Evolutionary conservation across 2,888 invertebrate species (phyloP).

Genomic region (Oscheius myriophilus): DNA sequence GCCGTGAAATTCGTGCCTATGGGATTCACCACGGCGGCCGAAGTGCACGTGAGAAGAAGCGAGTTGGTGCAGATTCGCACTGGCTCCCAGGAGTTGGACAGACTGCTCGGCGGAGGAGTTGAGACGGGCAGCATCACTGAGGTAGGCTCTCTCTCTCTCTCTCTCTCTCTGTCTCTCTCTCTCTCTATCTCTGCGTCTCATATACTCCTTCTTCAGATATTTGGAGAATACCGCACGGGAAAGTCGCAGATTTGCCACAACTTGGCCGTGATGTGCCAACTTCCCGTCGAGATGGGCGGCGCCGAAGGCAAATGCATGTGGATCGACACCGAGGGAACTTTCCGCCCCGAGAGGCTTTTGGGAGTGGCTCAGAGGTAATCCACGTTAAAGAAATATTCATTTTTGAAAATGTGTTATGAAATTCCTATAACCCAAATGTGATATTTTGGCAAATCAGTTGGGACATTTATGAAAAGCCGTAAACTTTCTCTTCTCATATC

Average conservation of each 20-base stretch:
- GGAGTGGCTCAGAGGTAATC: constrained; percentile 79
- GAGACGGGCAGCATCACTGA: constrained; percentile 99
- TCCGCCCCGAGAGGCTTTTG: constrained; percentile 90
- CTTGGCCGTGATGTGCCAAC: constrained; percentile 94
- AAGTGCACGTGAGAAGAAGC: constrained; percentile 91
- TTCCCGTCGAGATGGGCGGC: constrained; percentile 95
- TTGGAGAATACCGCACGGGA: constrained; percentile 96
- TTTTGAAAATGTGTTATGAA: too few species aligned
- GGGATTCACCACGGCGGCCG: constrained; percentile 97
- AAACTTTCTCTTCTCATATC: neutral
- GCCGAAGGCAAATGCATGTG: constrained; percentile 98
- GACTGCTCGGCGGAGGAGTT: constrained; percentile 79
- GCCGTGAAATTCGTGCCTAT: constrained; percentile 92
- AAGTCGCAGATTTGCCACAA: constrained; percentile 97
- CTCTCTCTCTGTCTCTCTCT: neutral
- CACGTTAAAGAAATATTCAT: too few species aligned
- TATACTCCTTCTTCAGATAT: constrained; percentile 76
- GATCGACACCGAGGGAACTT: constrained; percentile 97
- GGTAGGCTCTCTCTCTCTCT: constrained; percentile 34
- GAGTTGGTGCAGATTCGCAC: constrained; percentile 86
- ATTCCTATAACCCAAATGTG: too few species aligned
- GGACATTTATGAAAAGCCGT: too few species aligned
- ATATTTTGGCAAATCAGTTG: too few species aligned
- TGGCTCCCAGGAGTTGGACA: constrained; percentile 62
- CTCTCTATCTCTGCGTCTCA: neutral